A percentile compares a stretch with the other conserved stretches of the same genome.
These are phyloP conservation scores for Limnephilus auricula DNA, from an alignment of 2,888 invertebrate species.

Conservation along the genomic window DNA sequence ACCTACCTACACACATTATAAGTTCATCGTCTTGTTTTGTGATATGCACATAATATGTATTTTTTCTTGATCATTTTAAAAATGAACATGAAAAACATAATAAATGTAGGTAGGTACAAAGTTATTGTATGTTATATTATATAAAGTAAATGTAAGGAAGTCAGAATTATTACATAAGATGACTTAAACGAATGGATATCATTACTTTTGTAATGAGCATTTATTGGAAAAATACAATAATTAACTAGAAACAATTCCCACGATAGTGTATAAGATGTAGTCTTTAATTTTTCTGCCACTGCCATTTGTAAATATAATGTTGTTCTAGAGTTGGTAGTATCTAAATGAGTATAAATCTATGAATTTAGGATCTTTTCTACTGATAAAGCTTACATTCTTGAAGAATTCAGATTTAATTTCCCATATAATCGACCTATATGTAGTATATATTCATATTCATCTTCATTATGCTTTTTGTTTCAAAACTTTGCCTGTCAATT, in stretches of 20 bases:
- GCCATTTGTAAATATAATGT: conserved; percentile 61
- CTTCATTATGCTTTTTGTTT: not conserved
- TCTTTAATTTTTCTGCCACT: conserved; percentile 64
- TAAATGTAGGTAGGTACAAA: not conserved
- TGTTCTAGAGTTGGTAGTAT: conserved; percentile 48
- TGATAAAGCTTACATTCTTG: conserved; percentile 47
- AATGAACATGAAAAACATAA: not conserved
- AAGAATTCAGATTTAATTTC: conserved; percentile 3
- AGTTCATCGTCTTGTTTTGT: too few relatives aligned
- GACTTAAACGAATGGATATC: conserved; percentile 28
- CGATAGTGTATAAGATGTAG: conserved; percentile 56
- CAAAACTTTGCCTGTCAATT: not conserved
- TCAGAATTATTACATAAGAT: conserved; percentile 26
- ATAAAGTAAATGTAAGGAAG: not conserved
- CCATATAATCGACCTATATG: not conserved
- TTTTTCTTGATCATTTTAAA: not conserved
- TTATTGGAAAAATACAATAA: conserved; percentile 63
- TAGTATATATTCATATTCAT: not conserved
- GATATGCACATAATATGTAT: too few relatives aligned
- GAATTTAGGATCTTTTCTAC: conserved; percentile 55
- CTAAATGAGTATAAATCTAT: conserved; percentile 44
- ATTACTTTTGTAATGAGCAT: conserved; percentile 54
- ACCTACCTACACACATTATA: too few relatives aligned
- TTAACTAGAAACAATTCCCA: conserved; percentile 62
- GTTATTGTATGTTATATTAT: conserved; percentile 13